Conservation (phyloP, 2,113 vertebrate genomes). For the Chaetodon auriga region DNA sequence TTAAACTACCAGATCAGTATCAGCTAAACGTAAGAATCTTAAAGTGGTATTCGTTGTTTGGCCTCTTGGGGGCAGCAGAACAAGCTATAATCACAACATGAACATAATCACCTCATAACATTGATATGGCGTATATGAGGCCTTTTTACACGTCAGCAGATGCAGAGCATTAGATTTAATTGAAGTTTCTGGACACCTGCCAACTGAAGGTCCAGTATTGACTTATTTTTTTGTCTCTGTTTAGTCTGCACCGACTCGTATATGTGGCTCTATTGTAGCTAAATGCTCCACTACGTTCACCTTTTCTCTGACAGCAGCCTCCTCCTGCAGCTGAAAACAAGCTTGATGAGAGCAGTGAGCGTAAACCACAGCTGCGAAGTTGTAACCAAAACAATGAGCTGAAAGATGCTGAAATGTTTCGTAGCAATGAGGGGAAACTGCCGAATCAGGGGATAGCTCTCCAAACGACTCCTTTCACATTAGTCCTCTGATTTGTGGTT, state of each 20-base stretch:
- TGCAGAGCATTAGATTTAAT: too few relatives aligned
- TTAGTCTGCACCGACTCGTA: neutral
- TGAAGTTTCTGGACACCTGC: neutral
- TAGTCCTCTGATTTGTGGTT: neutral
- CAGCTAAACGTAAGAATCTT: too few relatives aligned
- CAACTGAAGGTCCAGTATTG: neutral
- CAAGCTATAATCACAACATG: too few relatives aligned
- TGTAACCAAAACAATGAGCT: neutral
- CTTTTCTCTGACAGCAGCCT: neutral
- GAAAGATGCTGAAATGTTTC: neutral
- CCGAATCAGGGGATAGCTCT: neutral
- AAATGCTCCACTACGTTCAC: neutral
- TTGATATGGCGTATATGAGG: neutral
- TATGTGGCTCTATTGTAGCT: neutral
- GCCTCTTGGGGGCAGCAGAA: conserved; percentile 3
- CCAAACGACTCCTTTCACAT: neutral
- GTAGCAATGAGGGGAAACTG: neutral
- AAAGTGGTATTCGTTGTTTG: neutral
- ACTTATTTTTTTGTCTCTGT: neutral
- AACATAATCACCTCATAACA: neutral
- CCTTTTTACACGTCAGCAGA: too few relatives aligned
- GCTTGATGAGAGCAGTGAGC: neutral
- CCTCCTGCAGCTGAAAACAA: neutral
- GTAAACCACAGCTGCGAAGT: neutral
- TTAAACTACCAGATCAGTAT: too few relatives aligned